Evolutionary conservation across 2,113 vertebrate species (phyloP).

Genomic region (Camelus dromedarius): DNA sequence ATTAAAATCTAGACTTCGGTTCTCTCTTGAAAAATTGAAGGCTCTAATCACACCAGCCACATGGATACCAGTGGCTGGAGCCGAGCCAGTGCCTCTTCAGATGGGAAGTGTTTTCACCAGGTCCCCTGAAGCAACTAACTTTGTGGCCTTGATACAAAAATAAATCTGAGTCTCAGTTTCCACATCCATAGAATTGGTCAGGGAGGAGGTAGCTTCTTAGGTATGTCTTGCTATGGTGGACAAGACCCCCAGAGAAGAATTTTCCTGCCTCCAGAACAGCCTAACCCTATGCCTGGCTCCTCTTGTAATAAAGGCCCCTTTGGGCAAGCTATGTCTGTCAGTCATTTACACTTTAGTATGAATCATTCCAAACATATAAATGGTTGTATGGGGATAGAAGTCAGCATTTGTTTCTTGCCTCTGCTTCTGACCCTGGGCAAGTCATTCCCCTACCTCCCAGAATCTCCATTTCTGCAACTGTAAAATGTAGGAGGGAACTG

Average conservation of each 20-base stretch:
- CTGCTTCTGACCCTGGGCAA: not conserved
- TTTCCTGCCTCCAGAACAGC: not conserved
- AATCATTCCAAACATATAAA: not conserved
- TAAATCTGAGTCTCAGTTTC: not conserved
- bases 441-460: not conserved
- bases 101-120: not conserved
- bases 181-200: not conserved
- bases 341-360: not conserved
- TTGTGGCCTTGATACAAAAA: not conserved
- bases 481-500: not conserved
- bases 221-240: not conserved
- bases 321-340: not conserved
- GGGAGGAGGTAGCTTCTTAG: not conserved
- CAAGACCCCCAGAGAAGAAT: not conserved
- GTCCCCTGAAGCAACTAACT: not conserved
- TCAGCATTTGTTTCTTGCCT: not conserved
- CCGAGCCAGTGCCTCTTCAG: not conserved
- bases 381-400: not conserved
- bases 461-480: not conserved
- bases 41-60: not conserved
- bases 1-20: not conserved
- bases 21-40: slow-evolving; percentile 1
- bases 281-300: not conserved
- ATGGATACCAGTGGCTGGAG: not conserved
- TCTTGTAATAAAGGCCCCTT: not conserved